Evolutionary conservation across 2,797 vertebrate species (phyloP).

Genomic region (Pantherophis alleghaniensis): DNA sequence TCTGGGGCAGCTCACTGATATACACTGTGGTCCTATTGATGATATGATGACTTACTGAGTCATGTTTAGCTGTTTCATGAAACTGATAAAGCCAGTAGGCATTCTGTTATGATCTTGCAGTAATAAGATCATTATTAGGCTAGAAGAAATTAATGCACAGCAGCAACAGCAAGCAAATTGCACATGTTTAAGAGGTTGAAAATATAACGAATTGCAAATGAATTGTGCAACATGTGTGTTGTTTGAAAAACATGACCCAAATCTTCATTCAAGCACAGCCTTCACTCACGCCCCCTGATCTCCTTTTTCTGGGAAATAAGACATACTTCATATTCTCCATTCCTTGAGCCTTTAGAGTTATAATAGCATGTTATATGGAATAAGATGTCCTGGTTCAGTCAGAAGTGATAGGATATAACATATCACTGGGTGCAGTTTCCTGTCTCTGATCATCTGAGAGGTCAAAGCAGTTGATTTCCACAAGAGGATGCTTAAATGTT

Average conservation of each 20-base stretch:
- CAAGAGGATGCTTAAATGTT: neutral
- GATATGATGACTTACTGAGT: slow-evolving; percentile 12
- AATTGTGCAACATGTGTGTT: neutral
- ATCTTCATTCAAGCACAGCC: neutral
- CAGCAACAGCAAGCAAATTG: neutral
- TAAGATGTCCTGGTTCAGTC: slow-evolving; percentile 10
- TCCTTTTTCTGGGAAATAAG: neutral
- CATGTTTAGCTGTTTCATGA: neutral
- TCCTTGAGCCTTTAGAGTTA: neutral
- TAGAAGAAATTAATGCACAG: neutral
- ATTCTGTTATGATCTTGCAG: neutral
- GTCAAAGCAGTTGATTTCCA: slow-evolving; percentile 5
- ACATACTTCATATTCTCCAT: neutral
- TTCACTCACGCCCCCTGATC: neutral
- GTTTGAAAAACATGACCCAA: neutral
- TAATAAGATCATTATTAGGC: neutral
- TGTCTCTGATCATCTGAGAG: fast-evolving
- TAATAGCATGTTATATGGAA: neutral
- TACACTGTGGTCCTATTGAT: neutral
- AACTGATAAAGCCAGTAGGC: neutral
- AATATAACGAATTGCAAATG: neutral
- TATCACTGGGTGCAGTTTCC: neutral
- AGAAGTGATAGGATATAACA: neutral
- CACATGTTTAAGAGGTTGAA: neutral
- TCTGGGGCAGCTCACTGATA: neutral